phyloP scores from a whole-genome alignment of 30 jellyfish, hydroid and myxozoan species.

The Aurelia coerulea region DNA sequence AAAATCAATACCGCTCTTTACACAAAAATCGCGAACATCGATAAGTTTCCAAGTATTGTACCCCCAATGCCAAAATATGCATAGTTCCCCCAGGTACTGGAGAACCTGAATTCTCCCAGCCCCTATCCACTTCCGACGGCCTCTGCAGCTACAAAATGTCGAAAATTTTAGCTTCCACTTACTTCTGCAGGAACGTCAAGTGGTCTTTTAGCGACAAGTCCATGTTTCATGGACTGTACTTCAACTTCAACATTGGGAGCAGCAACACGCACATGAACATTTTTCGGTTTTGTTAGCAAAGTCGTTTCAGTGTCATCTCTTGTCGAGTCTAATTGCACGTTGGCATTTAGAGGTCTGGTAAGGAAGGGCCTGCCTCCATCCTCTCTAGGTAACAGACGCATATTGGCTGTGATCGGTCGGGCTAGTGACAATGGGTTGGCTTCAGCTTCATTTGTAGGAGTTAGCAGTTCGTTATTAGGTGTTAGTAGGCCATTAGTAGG shows the following conservation, averaged over 20 bases:
- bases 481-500: slow-evolving; percentile 2
- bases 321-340: not conserved
- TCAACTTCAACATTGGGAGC: slow-evolving; percentile 91
- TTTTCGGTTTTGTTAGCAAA: slow-evolving; percentile 42
- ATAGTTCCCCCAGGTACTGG: too few relatives aligned
- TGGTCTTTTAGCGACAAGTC: slow-evolving; percentile 56
- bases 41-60: too few relatives aligned
- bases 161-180: slow-evolving; percentile 19
- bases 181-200: slow-evolving; percentile 76
- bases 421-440: not conserved
- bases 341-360: slow-evolving; percentile 22
- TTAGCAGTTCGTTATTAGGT: slow-evolving; percentile 35
- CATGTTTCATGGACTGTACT: slow-evolving; percentile 83
- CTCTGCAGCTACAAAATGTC: too few relatives aligned
- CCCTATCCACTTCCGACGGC: too few relatives aligned
- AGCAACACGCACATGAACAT: slow-evolving; percentile 86
- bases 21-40: too few relatives aligned
- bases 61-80: too few relatives aligned
- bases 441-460: slow-evolving; percentile 38
- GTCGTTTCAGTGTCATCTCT: slow-evolving; percentile 22
- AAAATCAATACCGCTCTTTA: too few relatives aligned
- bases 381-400: not conserved
- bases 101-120: too few relatives aligned
- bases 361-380: not conserved
- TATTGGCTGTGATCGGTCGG: not conserved